These are phyloP conservation scores for Paramormyrops kingsleyae DNA, from an alignment of 2,113 vertebrate species.

Conservation along the genomic window DNA sequence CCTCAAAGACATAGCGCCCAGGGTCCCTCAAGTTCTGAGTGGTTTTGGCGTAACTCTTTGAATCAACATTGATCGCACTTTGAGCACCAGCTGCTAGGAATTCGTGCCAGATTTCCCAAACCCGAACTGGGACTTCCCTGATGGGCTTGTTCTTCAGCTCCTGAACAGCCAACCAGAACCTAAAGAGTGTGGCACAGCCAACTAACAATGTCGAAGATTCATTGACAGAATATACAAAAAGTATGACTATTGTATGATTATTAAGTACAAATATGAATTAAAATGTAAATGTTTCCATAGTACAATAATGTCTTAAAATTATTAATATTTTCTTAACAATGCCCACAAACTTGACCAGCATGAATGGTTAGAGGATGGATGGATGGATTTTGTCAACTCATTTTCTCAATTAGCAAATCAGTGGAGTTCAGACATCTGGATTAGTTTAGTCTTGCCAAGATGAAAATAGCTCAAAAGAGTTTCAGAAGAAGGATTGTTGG, in stretches of 20 bases:
- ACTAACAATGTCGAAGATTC: neutral
- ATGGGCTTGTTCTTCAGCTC: conserved; percentile 91
- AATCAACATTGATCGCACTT: conserved; percentile 94
- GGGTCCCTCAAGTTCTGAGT: conserved; percentile 94
- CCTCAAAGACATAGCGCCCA: conserved; percentile 86
- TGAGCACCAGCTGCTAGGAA: conserved; percentile 90
- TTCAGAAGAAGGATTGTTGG: neutral
- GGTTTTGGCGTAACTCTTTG: conserved; percentile 95
- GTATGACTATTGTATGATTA: neutral
- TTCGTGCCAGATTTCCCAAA: conserved; percentile 96
- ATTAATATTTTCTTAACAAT: neutral
- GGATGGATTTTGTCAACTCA: neutral
- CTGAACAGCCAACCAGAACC: conserved; percentile 95
- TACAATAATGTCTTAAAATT: neutral
- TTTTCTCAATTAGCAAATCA: neutral
- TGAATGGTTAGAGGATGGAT: neutral
- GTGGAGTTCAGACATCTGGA: neutral
- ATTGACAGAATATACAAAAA: neutral
- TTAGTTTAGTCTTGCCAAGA: neutral
- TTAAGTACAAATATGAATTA: neutral
- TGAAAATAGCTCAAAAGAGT: neutral
- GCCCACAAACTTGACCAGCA: neutral
- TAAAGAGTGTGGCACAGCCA: conserved; percentile 34
- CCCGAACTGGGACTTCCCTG: conserved; percentile 80
- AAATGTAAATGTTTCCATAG: neutral